Evolutionary conservation across 1,140 invertebrate species (phyloP), one percentile per base, ranked within the genome.

Genomic region (Cardiocondyla obscurior): DNA sequence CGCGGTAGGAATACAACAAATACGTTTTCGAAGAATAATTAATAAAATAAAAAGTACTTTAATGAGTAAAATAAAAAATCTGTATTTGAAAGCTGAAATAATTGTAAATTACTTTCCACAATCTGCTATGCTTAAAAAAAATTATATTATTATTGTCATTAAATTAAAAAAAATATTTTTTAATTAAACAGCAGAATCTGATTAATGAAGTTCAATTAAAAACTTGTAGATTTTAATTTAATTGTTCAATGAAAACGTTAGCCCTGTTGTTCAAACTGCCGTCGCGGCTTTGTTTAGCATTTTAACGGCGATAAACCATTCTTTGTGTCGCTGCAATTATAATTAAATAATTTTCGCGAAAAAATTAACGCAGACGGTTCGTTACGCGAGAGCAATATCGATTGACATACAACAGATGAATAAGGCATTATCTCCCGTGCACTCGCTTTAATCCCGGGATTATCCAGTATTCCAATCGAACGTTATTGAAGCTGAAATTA

Each of bases 371-470:
- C 10, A 42, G 19, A 16, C 57, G 4, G 42, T 39, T 28, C 51
- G n/a, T 19, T 39, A 57, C 53, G 55, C 51, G 6, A 58, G 25
- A 82, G 53, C 36, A 57, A 22, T 67, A 55, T 77, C 58, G 62
- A 77, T 77, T 73, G 81, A 65, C 85, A 86, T 51, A 55, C 72
- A 65, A 79, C 83, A 70, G 49, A 60, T 79, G 79, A 85, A 81
- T 81, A 73, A 77, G 51, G 55, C 62, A 88, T 87, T 89, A 88
- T 87, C 85, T 58, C 69, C 49, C 53, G 49, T 76, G 72, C 81
- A 53, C 77, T 89, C 73, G 30, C 60, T 60, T 81, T 85, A 74
- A 91, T 90, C 85, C 72, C 28, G n/a, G 85, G 90, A 91, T 90
- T 89, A 90, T 91, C 89, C 84, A 85, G 62, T 79, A 74, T 88